Conservation (phyloP, 2,113 vertebrate species). For the Salvelinus sp. region DNA sequence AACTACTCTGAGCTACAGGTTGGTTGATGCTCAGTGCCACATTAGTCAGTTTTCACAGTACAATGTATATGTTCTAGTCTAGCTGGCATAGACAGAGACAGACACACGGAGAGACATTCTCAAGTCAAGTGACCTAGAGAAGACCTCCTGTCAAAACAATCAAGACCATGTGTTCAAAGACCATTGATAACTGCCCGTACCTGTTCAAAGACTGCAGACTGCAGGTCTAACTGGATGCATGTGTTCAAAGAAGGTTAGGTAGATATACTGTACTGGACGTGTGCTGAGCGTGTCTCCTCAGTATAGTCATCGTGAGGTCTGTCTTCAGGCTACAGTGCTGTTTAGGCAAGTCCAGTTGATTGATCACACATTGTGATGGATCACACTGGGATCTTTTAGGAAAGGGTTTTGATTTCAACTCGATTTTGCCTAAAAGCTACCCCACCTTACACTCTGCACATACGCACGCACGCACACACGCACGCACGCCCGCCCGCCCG, state of each 20-base stretch:
- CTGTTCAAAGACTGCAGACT: not conserved
- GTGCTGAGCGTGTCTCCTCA: not conserved
- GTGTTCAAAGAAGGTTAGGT: not conserved
- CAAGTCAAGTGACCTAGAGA: conserved; percentile 2
- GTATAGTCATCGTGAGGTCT: not conserved
- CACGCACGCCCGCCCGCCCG: no score
- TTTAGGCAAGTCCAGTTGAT: not conserved
- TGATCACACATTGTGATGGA: not conserved
- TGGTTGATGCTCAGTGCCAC: no score
- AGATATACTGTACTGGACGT: not conserved
- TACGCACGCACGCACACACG: no score
- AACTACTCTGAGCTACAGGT: no score
- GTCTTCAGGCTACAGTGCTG: no score
- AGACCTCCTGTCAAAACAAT: not conserved
- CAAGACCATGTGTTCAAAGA: not conserved
- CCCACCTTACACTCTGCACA: not conserved
- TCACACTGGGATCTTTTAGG: not conserved
- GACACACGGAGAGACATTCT: not conserved
- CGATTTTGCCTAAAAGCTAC: no score
- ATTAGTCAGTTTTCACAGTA: no score
- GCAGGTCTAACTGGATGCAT: not conserved
- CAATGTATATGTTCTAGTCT: not conserved
- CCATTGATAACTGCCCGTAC: not conserved
- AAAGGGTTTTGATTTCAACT: not conserved
- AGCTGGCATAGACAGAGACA: not conserved